Percentiles rank a stretch among this genome's conserved stretches.
phyloP scores from a whole-genome alignment of 2,888 invertebrate genomes.

The Brachyopa scutellaris region DNA sequence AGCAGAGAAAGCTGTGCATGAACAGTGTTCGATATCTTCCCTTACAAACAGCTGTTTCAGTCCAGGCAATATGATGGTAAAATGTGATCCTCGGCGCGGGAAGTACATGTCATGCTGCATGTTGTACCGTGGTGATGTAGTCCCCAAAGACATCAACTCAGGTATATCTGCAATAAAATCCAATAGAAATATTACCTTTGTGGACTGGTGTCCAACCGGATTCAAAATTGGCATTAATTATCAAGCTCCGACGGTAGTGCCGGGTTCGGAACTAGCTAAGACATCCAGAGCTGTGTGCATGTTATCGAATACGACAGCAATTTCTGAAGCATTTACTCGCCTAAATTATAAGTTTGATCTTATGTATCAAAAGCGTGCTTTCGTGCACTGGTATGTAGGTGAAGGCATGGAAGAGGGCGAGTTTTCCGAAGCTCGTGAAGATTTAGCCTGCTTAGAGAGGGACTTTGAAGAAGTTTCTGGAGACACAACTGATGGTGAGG shows the following conservation, averaged over 20 bases:
- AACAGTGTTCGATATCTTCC: constrained; percentile 83
- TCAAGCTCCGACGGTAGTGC: constrained; percentile 90
- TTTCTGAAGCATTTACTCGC: constrained; percentile 94
- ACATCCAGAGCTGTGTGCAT: constrained; percentile 94
- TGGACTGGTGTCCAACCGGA: constrained; percentile 97
- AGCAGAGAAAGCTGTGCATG: constrained; percentile 77
- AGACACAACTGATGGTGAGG: constrained; percentile 76
- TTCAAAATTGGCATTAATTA: constrained; percentile 94
- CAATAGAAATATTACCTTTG: constrained; percentile 91
- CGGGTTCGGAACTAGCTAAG: constrained; percentile 90
- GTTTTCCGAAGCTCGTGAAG: constrained; percentile 81
- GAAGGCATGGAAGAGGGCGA: constrained; percentile 82
- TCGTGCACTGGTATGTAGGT: constrained; percentile 93
- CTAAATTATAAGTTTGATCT: constrained; percentile 97
- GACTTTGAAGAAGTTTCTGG: constrained; percentile 80
- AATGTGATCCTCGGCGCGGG: constrained; percentile 91
- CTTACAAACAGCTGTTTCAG: constrained; percentile 95
- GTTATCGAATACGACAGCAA: constrained; percentile 95
- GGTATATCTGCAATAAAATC: constrained; percentile 91
- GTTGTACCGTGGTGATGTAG: constrained; percentile 94
- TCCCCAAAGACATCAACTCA: constrained; percentile 93
- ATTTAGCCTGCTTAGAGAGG: constrained; percentile 79
- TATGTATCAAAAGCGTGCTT: constrained; percentile 85
- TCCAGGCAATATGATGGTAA: constrained; percentile 93
- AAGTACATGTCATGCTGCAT: constrained; percentile 96